Conservation (phyloP, 53 echinoderm and acorn worm species). For the Stichopus horrens region DNA sequence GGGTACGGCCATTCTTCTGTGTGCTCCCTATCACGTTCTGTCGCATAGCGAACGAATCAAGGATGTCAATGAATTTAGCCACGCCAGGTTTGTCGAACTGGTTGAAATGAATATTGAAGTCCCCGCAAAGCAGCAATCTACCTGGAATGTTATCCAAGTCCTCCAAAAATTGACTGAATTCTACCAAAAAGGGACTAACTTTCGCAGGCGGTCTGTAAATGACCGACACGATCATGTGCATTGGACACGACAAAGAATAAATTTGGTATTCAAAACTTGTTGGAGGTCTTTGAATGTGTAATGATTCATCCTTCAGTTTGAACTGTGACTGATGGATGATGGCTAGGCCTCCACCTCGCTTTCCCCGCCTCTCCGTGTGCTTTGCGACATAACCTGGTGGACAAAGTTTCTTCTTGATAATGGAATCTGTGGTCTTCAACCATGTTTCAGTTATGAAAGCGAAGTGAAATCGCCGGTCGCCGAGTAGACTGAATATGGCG, state of each 20-base stretch:
- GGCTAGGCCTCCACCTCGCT: background rate
- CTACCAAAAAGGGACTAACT: background rate
- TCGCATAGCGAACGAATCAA: background rate
- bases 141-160: background rate
- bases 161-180: background rate
- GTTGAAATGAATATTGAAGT: constrained; percentile 19
- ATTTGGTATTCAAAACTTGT: constrained; percentile 3
- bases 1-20: background rate
- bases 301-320: background rate
- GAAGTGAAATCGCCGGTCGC: background rate
- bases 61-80: background rate
- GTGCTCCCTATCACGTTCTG: constrained; percentile 13
- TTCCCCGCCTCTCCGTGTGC: background rate
- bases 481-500: background rate
- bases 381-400: background rate
- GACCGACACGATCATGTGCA: background rate
- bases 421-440: background rate
- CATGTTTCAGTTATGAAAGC: constrained; percentile 15
- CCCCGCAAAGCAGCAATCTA: background rate
- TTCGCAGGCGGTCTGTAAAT: background rate
- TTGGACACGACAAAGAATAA: background rate
- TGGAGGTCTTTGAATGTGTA: background rate
- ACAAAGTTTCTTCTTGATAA: background rate
- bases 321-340: background rate
- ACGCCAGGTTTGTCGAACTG: background rate